Conservation (phyloP, 2,888 invertebrate species). For the Polyommatus icarus region DNA sequence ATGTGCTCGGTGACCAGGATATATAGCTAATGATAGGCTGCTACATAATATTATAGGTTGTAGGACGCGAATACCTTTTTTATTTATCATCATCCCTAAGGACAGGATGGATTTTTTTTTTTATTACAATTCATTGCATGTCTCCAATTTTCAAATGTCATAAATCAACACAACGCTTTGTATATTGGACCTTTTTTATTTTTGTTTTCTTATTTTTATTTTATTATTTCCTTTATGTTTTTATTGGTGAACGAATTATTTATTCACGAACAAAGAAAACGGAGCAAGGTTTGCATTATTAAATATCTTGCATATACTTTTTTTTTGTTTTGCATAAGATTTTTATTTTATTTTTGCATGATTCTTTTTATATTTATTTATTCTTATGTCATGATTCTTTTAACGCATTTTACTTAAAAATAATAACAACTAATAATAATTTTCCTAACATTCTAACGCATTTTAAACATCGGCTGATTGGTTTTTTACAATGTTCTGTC, state of each 20-base stretch:
- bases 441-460: too few relatives aligned
- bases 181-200: conserved; percentile 68
- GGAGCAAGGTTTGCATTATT: neutral
- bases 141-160: conserved; percentile 44
- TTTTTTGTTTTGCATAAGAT: neutral
- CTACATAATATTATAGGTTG: neutral
- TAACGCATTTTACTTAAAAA: too few relatives aligned
- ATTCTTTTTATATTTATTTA: neutral
- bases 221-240: conserved; percentile 9
- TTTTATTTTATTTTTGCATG: conserved; percentile 12
- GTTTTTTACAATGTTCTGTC: too few relatives aligned
- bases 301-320: neutral
- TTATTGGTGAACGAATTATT: conserved; percentile 7
- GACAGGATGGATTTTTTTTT: conserved; percentile 39
- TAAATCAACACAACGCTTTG: conserved; percentile 45
- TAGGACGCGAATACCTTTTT: neutral
- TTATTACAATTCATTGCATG: conserved; percentile 50
- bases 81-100: neutral
- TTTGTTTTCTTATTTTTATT: conserved; percentile 14
- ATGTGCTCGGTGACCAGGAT: too few relatives aligned
- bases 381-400: too few relatives aligned
- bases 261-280: neutral
- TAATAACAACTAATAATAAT: too few relatives aligned
- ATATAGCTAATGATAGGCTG: neutral
- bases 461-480: too few relatives aligned